A percentile compares a stretch with the other conserved stretches of the same genome.
phyloP scores from a whole-genome alignment of 2,113 vertebrate genomes.

The Nothobranchius kuhntae region DNA sequence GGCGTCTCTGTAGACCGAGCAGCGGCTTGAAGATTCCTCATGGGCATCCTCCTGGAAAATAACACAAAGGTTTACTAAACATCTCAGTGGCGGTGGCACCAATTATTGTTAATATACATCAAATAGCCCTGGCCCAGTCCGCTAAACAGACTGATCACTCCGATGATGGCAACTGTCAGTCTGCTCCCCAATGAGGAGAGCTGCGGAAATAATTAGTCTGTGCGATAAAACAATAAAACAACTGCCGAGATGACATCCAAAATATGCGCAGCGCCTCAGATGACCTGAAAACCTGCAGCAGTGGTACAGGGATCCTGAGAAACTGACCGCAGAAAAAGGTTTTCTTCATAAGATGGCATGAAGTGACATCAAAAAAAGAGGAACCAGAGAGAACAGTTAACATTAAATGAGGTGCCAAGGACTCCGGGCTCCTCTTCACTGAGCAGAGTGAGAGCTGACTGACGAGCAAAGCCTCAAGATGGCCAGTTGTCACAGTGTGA shows the following conservation, averaged over 20 bases:
- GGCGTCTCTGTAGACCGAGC: constrained; percentile 83
- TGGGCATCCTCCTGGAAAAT: constrained; percentile 90
- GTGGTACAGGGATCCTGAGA: constrained; percentile 23
- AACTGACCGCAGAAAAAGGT: constrained; percentile 3
- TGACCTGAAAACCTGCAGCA: constrained; percentile 69
- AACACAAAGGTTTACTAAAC: constrained; percentile 84
- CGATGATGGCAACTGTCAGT: constrained; percentile 83
- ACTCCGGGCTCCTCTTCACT: constrained; percentile 48
- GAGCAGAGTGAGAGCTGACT: constrained; percentile 56
- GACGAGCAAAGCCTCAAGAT: constrained; percentile 75
- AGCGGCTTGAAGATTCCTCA: constrained; percentile 90
- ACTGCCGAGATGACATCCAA: constrained; percentile 71
- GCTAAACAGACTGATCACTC: constrained; percentile 80
- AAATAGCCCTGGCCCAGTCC: constrained; percentile 72
- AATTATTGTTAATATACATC: constrained; percentile 88
- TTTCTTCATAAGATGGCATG: too few species aligned
- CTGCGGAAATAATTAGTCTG: constrained; percentile 82
- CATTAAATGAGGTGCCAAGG: constrained; percentile 43
- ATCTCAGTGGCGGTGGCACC: constrained; percentile 78
- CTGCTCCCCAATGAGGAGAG: constrained; percentile 66
- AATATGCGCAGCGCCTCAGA: constrained; percentile 73
- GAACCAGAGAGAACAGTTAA: constrained; percentile 30
- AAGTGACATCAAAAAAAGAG: constrained; percentile 4
- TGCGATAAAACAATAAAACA: constrained; percentile 77
- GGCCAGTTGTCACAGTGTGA: constrained; percentile 81